Conservation (phyloP, 2,888 invertebrate species). For the Nemurella pictetii region DNA sequence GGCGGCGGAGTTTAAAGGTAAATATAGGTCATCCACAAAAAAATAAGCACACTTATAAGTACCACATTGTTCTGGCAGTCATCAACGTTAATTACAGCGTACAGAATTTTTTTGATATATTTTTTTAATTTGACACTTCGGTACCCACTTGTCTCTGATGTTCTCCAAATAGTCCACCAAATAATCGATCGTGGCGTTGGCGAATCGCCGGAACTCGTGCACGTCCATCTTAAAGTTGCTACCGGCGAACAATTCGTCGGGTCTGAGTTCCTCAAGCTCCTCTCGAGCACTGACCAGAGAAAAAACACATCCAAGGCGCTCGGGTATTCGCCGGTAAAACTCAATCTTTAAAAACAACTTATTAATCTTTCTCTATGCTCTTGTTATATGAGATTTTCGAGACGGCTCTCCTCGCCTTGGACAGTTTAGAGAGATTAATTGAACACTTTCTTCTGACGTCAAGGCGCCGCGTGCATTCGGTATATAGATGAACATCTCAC, state of each 20-base stretch:
- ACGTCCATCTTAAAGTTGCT: conserved; percentile 64
- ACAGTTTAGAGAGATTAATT: background rate
- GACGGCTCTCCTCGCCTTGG: background rate
- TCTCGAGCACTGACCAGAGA: background rate
- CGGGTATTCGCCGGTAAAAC: background rate
- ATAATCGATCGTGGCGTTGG: conserved; percentile 85
- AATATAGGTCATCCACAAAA: too few relatives aligned
- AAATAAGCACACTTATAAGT: too few relatives aligned
- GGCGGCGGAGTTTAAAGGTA: too few relatives aligned
- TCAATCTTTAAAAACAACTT: background rate
- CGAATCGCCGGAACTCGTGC: conserved; percentile 78
- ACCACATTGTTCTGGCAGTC: too few relatives aligned
- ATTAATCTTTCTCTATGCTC: background rate
- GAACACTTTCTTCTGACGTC: background rate
- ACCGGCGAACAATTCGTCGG: background rate
- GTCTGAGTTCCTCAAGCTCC: background rate
- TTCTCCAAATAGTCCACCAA: conserved; percentile 88
- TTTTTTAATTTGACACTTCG: too few relatives aligned
- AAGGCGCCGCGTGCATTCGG: too few relatives aligned
- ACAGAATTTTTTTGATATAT: background rate
- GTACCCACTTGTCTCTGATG: conserved; percentile 71
- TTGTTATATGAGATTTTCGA: background rate
- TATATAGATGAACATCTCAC: too few relatives aligned
- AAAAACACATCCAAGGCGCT: background rate
- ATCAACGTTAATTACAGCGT: too few relatives aligned